These are phyloP conservation scores for Patagioenas fasciata DNA, from an alignment of 2,113 vertebrate genomes.

Conservation along the genomic window DNA sequence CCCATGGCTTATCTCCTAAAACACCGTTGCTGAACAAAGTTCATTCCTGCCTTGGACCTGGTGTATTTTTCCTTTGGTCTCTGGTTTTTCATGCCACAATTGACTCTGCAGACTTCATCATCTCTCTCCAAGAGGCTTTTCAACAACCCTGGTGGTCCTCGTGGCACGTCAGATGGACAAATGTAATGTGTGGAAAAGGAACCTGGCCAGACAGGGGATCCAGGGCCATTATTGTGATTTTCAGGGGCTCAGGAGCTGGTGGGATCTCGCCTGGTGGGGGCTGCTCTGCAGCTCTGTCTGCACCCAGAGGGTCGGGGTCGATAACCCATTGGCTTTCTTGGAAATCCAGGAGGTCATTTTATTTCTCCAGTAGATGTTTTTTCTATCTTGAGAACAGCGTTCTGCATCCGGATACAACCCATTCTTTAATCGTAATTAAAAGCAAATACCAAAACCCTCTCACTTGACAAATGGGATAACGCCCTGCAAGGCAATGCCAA, in stretches of 20 bases:
- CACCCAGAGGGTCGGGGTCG: not conserved
- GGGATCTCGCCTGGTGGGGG: not conserved
- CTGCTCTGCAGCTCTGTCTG: not conserved
- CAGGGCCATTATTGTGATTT: rapidly evolving
- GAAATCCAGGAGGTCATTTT: not conserved
- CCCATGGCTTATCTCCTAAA: conserved; percentile 7
- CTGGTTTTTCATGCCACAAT: not conserved
- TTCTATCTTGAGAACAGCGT: not conserved
- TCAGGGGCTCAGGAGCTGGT: not conserved
- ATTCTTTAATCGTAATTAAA: conserved; percentile 41
- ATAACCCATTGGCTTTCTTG: not conserved
- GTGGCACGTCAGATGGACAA: not conserved
- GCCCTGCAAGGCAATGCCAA: not conserved
- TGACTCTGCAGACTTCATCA: not conserved
- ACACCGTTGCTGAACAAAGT: not conserved
- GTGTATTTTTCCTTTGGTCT: not conserved
- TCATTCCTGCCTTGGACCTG: not conserved
- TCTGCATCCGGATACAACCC: not conserved
- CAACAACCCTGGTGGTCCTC: rapidly evolving
- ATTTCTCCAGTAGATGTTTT: not conserved
- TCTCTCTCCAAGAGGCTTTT: not conserved
- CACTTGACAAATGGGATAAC: not conserved
- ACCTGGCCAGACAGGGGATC: not conserved
- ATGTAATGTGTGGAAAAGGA: not conserved
- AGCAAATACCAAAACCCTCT: not conserved